These are phyloP conservation scores for Pelagia noctiluca DNA, from an alignment of 30 jellyfish, hydroid and myxozoan species.

Conservation along the genomic window DNA sequence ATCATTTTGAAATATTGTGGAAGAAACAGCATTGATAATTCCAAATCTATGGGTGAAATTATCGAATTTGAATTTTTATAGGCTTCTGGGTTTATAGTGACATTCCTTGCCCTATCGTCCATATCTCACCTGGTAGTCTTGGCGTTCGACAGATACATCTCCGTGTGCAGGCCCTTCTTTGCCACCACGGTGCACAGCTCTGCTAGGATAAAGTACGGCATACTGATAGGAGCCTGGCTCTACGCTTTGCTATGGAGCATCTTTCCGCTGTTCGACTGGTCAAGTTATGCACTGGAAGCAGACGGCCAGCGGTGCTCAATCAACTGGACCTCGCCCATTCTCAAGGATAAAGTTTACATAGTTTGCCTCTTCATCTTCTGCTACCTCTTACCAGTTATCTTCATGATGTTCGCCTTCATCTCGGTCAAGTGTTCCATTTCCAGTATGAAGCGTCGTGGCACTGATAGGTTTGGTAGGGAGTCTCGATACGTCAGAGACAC, in stretches of 20 bases:
- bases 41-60: neutral
- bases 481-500: constrained; percentile 50
- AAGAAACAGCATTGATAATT: no score
- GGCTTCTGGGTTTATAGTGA: constrained; percentile 68
- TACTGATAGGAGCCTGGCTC: constrained; percentile 48
- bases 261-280: constrained; percentile 74
- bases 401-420: constrained; percentile 60
- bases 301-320: constrained; percentile 75
- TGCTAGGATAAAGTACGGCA: neutral
- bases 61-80: neutral
- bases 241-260: constrained; percentile 68
- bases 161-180: constrained; percentile 76
- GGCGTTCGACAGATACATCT: constrained; percentile 67
- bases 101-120: constrained; percentile 69
- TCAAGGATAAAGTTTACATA: constrained; percentile 44
- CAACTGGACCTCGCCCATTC: constrained; percentile 56
- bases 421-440: constrained; percentile 20
- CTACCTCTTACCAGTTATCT: constrained; percentile 53
- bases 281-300: constrained; percentile 64
- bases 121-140: constrained; percentile 61
- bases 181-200: constrained; percentile 45
- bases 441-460: constrained; percentile 50
- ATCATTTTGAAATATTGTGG: no score
- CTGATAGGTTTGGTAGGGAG: constrained; percentile 57
- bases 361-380: constrained; percentile 44